Base-by-base conservation (phyloP, 2,888 invertebrate genomes). In the Apamea anceps region DNA sequence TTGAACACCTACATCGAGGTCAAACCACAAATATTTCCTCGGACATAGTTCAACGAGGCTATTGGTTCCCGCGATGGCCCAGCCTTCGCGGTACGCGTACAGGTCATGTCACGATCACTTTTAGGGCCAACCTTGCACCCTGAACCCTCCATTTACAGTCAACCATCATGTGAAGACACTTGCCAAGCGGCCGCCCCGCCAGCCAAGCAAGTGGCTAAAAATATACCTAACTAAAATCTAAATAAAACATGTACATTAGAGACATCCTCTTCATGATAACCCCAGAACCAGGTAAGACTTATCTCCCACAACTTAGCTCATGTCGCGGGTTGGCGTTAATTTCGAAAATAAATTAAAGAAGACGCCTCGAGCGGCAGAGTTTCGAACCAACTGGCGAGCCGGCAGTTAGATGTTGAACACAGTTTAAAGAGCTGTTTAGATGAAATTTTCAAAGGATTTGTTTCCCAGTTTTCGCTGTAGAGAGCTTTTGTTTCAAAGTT, bases 291-390 rank as follows among this genome's bases (percentile, higher is more conserved):
- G 83, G 84, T 71, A 87, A 84, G 82, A 88, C 85, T 90, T 90
- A 92, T 91, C 90, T 90, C 42, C 48, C 81, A 81, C 85, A 90
- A 92, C 91, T 91, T 88, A 75, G 77, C 82, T 87, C 85, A 73
- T 71, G 82, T 90, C 88, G 90, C 83, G 82, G 85, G 87, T 90
- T 92, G 91, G 92, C 92, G 93, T 93, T 93, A 93, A 95, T 94
- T 95, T 94, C 85, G 92, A 95, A 94, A 94, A 95, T 94, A 95
- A 95, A 95, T 95, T 94, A 93, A 94, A 94, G 93, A 94, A 93
- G 91, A 91, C 90, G 95, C 96, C 94, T 85, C 90, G 85, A 91
- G 95, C 94, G 90, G 90, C 89, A 81, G 88, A 94, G 93, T 93
- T 94, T 82, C 79, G 88, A 93, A 94, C 93, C 93, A 94, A 92